Base-by-base conservation (phyloP, 2,113 vertebrate species). In the Nipponia nippon region DNA sequence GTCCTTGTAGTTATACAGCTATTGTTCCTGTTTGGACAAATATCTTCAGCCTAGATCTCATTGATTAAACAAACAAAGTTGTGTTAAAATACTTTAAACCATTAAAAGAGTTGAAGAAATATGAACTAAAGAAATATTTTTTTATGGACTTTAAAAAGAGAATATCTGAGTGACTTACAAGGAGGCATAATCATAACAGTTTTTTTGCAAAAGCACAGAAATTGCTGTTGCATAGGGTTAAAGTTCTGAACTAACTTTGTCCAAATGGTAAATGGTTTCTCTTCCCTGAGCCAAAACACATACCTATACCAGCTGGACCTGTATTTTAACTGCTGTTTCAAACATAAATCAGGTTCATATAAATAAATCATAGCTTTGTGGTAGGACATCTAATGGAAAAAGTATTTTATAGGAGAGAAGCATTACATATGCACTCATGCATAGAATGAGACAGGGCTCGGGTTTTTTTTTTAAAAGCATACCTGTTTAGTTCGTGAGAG, bases 401-500 rank as follows among this genome's bases (percentile, higher is more conserved):
- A 52, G 2, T 36, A 29, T 76, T 40, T 75, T 63, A 49, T 55
- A 56, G 15, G 34, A 49, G 8, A 61, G 9, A 81, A 87, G 15
- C 1, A 30, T 81, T 87, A 38, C 3, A 21, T 42, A 58, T 29
- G 4, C 6, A 77, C 0, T 27, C 4, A 61, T 75, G 8, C 10
- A 15, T 6, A 26, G 20, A 70, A 72, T 53, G 16, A 58, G 56
- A 26, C 2, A 42, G 3, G 10, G 26, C 38, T 46, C 8, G 18
- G 4, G 3, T 25, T 2, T 36, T 55, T 59, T 30, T 9, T 2
- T 6, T 22, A 69, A 65, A 46, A 49, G 0, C 7, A 16, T 7
- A 34, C 1, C 16, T 52, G 0, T 44, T 85, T 56, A 62, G 13
- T 13, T 76, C 11, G 36, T 53, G 15, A 11, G 15, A 34, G 6